Evolutionary conservation across 2,888 invertebrate species (phyloP).

Genomic region (Antheraea yamamai): DNA sequence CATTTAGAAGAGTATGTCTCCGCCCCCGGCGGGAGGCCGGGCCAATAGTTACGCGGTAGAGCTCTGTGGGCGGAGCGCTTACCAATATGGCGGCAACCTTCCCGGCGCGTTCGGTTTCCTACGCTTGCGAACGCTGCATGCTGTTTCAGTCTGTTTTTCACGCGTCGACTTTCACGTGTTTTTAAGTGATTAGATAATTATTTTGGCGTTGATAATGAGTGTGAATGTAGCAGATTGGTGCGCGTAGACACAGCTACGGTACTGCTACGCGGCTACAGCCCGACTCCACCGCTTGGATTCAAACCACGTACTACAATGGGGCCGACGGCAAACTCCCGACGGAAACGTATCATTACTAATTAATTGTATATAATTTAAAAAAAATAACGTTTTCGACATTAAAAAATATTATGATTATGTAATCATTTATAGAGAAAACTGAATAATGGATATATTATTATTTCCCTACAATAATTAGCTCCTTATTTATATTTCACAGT

Average conservation of each 20-base stretch:
- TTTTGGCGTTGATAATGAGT: slow-evolving; percentile 55
- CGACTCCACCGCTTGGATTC: slow-evolving; percentile 29
- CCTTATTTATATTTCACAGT: neutral
- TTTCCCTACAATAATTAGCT: neutral
- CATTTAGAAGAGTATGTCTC: slow-evolving; percentile 67
- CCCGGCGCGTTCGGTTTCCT: slow-evolving; percentile 44
- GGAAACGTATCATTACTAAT: slow-evolving; percentile 27
- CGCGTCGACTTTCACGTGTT: slow-evolving; percentile 56
- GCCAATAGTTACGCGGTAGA: slow-evolving; percentile 58
- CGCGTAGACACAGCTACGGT: slow-evolving; percentile 29
- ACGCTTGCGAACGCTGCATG: slow-evolving; percentile 48
- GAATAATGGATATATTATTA: neutral
- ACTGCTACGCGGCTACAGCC: slow-evolving; percentile 39
- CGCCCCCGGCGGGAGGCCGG: slow-evolving; percentile 47
- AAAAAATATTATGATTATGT: neutral
- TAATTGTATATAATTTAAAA: neutral
- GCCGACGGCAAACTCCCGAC: slow-evolving; percentile 54
- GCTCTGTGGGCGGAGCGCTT: slow-evolving; percentile 62
- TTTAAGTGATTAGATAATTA: slow-evolving; percentile 56
- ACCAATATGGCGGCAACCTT: slow-evolving; percentile 75
- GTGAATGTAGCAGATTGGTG: slow-evolving; percentile 36
- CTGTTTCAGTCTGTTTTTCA: slow-evolving; percentile 60
- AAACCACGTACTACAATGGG: slow-evolving; percentile 16
- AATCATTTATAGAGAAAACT: neutral
- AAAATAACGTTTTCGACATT: neutral